Percentiles rank a stretch among this genome's conserved stretches.
Evolutionary conservation across 2,888 invertebrate genomes (phyloP).

Genomic region (Alsophila aescularia): DNA sequence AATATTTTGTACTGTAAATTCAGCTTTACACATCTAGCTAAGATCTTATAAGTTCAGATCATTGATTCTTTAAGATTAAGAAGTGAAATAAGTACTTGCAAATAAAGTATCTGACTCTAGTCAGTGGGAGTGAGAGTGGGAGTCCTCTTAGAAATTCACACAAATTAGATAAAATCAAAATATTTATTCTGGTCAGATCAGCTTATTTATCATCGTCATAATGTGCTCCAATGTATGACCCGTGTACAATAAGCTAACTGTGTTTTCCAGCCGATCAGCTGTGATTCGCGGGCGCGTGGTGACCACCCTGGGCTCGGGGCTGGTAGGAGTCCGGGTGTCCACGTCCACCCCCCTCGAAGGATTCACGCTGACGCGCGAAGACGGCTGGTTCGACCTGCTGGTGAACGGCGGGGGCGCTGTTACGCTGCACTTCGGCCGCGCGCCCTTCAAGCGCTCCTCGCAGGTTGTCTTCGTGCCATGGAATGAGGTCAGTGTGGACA

Average conservation of each 20-base stretch:
- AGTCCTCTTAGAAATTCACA: no score
- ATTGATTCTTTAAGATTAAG: no score
- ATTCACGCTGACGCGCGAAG: constrained; percentile 95
- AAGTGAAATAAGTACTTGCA: no score
- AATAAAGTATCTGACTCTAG: no score
- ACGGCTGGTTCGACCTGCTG: constrained; percentile 98
- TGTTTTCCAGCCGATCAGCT: constrained; percentile 92
- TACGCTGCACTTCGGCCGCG: constrained; percentile 96
- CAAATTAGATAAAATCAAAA: background rate
- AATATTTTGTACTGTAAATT: no score
- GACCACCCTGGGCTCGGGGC: constrained; percentile 94
- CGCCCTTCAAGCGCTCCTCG: constrained; percentile 94
- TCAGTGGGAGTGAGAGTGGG: no score
- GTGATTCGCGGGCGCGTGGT: constrained; percentile 98
- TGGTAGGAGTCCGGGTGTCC: constrained; percentile 98
- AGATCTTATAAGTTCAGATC: no score
- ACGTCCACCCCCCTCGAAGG: constrained; percentile 98
- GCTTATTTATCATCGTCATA: background rate
- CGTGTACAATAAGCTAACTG: background rate
- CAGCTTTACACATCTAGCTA: no score
- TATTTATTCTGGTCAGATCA: background rate
- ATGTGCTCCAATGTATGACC: background rate
- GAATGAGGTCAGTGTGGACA: constrained; percentile 89
- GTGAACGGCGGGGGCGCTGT: constrained; percentile 99
- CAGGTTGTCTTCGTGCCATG: constrained; percentile 97